phyloP scores from a whole-genome alignment of 1,140 invertebrate genomes.

The Mizuhopecten yessoensis region DNA sequence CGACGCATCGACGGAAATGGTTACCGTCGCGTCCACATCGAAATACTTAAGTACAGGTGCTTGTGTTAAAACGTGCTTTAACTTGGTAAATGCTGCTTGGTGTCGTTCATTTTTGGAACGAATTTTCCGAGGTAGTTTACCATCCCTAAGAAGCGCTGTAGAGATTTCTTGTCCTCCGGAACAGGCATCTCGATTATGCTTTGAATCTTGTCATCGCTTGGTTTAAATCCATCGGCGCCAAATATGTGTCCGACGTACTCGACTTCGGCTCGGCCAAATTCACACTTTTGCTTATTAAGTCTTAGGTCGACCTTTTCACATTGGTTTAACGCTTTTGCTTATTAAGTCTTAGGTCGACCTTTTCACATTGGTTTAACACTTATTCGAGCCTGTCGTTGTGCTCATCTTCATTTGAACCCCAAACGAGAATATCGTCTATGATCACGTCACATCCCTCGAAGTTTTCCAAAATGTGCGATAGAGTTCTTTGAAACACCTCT shows the following conservation, averaged over 20 bases:
- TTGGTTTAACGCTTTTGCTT: background rate
- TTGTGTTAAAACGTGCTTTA: background rate
- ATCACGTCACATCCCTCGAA: background rate
- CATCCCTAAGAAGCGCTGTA: background rate
- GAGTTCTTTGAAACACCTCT: background rate
- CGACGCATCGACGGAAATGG: background rate
- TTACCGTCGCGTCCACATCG: background rate
- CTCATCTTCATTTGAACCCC: background rate
- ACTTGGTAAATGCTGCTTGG: background rate
- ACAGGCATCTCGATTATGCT: background rate
- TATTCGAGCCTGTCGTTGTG: background rate
- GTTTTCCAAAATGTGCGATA: background rate
- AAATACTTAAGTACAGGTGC: background rate
- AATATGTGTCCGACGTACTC: constrained; percentile 41
- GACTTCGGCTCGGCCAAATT: background rate
- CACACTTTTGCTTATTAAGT: background rate
- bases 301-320: too few species aligned
- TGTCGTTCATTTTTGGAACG: too few species aligned
- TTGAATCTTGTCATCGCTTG: background rate
- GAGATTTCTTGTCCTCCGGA: background rate
- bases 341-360: too few species aligned
- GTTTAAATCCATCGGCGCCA: background rate
- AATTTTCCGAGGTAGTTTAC: background rate
- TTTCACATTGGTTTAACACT: background rate
- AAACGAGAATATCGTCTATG: background rate